Conservation (phyloP, 2,888 invertebrate genomes). For the Oscheius sp. region DNA sequence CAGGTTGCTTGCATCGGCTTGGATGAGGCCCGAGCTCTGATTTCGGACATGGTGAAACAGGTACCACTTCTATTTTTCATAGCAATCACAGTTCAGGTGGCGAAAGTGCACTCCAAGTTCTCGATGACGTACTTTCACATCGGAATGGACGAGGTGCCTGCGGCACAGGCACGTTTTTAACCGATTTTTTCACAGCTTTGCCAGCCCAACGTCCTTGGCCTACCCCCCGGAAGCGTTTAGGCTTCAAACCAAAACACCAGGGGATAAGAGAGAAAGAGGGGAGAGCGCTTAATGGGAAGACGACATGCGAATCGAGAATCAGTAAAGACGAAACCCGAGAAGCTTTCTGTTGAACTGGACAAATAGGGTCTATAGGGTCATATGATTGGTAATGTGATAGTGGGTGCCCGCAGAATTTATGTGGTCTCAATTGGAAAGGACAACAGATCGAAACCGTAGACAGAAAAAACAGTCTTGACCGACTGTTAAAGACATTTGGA, state of each 20-base stretch:
- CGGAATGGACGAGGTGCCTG: constrained; percentile 76
- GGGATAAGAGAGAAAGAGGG: neutral
- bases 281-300: too few relatives aligned
- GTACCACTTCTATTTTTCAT: constrained; percentile 19
- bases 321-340: too few relatives aligned
- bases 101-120: constrained; percentile 74
- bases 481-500: neutral
- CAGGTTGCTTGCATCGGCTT: constrained; percentile 63
- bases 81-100: constrained; percentile 38
- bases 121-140: constrained; percentile 78
- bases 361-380: constrained; percentile 5
- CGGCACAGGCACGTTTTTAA: constrained; percentile 29
- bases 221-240: constrained; percentile 13
- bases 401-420: constrained; percentile 26
- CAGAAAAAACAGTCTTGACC: constrained; percentile 2
- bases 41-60: constrained; percentile 68
- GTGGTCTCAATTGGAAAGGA: constrained; percentile 28
- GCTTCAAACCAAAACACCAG: constrained; percentile 11
- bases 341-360: too few relatives aligned
- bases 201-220: constrained; percentile 18
- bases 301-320: too few relatives aligned
- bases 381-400: constrained; percentile 31
- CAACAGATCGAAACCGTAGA: constrained; percentile 8
- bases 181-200: constrained; percentile 15
- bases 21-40: constrained; percentile 73